phyloP scores from a whole-genome alignment of 2,797 vertebrate genomes.

The Peromyscus melanophrys region DNA sequence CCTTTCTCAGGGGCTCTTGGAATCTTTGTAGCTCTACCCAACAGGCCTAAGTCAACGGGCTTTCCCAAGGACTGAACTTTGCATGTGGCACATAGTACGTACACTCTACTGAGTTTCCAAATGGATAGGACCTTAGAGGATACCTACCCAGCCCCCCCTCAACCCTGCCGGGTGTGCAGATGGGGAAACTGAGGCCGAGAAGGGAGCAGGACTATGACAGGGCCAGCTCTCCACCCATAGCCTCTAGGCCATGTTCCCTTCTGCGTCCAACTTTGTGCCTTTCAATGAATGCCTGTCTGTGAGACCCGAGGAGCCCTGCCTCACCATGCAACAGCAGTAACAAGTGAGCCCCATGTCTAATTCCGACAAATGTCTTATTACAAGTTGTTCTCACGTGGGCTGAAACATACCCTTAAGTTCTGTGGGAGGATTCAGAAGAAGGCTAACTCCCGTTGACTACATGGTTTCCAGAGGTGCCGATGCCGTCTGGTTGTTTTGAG shows the following conservation, averaged over 20 bases:
- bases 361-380: slow-evolving; percentile 50
- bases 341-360: slow-evolving; percentile 36
- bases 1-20: slow-evolving; percentile 34
- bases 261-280: neutral
- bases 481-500: neutral
- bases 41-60: neutral
- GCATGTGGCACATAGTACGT: neutral
- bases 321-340: neutral
- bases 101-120: neutral
- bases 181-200: neutral
- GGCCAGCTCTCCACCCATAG: neutral
- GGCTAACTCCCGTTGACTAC: neutral
- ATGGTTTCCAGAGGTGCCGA: slow-evolving; percentile 56
- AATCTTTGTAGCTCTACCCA: neutral
- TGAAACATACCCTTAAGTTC: slow-evolving; percentile 49
- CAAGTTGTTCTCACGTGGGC: slow-evolving; percentile 36
- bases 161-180: neutral
- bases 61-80: neutral
- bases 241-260: neutral
- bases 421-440: slow-evolving; percentile 69
- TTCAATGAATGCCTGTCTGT: neutral
- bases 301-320: neutral
- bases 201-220: neutral
- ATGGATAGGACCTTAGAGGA: neutral
- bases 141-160: neutral